These are phyloP conservation scores for Polyodon spathula DNA, from an alignment of 2,113 vertebrate genomes.

Conservation along the genomic window DNA sequence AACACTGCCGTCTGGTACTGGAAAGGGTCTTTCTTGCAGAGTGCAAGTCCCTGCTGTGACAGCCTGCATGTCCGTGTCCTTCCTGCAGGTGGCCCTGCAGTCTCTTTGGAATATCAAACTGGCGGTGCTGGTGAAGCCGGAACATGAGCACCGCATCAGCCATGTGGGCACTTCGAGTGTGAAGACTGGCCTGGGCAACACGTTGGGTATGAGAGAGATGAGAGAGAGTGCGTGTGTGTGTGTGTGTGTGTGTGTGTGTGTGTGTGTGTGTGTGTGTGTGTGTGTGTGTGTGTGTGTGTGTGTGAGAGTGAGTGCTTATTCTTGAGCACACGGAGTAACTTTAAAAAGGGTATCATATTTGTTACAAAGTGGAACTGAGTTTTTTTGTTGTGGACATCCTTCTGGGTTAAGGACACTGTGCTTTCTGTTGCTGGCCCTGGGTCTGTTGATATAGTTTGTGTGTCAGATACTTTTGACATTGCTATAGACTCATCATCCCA, in stretches of 20 bases:
- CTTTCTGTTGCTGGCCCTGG: too few species aligned
- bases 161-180: slow-evolving; percentile 70
- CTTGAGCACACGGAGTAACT: too few species aligned
- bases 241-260: background rate
- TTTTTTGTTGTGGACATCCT: too few species aligned
- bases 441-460: too few species aligned
- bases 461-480: too few species aligned
- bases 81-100: slow-evolving; percentile 69
- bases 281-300: too few species aligned
- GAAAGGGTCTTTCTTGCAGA: background rate
- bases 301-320: too few species aligned
- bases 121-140: slow-evolving; percentile 67
- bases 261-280: background rate
- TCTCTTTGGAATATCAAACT: slow-evolving; percentile 80
- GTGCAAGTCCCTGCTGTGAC: background rate
- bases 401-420: too few species aligned
- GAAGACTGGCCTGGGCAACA: slow-evolving; percentile 76
- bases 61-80: slow-evolving; percentile 23
- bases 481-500: too few species aligned
- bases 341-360: background rate
- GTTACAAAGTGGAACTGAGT: too few species aligned
- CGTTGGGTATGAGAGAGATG: slow-evolving; percentile 52
- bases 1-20: background rate
- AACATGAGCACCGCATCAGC: slow-evolving; percentile 65
- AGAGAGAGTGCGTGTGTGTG: background rate